These are phyloP conservation scores for Crocuta crocuta DNA, from an alignment of 2,113 vertebrate genomes.

Conservation along the genomic window DNA sequence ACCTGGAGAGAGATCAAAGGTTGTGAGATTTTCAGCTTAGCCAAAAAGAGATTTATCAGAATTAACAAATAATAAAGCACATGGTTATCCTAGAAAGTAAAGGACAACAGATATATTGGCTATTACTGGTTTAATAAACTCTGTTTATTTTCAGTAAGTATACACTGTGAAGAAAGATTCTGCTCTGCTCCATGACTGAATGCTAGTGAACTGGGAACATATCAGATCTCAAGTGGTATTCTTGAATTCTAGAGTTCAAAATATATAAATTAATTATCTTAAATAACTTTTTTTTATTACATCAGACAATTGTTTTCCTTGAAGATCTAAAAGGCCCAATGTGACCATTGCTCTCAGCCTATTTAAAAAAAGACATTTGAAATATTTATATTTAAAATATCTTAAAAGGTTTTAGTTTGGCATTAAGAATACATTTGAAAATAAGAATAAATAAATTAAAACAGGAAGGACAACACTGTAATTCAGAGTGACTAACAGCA, in stretches of 20 bases:
- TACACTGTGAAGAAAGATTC: neutral
- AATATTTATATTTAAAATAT: constrained; percentile 73
- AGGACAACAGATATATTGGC: neutral
- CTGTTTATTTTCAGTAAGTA: neutral
- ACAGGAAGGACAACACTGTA: neutral
- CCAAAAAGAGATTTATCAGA: neutral
- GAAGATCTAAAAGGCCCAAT: neutral
- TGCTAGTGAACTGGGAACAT: neutral
- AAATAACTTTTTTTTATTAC: constrained; percentile 82
- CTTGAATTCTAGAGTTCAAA: constrained; percentile 64
- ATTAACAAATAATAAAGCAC: neutral
- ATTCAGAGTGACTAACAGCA: neutral
- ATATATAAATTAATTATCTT: constrained; percentile 85
- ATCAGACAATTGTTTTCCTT: constrained; percentile 74
- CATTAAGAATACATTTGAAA: constrained; percentile 17
- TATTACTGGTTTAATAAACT: neutral
- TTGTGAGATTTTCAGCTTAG: constrained; percentile 42
- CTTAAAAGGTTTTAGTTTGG: constrained; percentile 57
- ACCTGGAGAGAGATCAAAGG: constrained; percentile 19
- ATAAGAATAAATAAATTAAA: neutral
- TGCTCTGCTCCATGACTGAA: neutral
- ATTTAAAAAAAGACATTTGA: constrained; percentile 63
- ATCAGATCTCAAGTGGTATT: neutral
- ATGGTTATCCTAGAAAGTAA: neutral
- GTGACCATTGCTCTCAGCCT: constrained; percentile 21